A percentile compares a stretch with the other conserved stretches of the same genome.
Conservation (phyloP, 2,797 vertebrate genomes). For the Sebastes reedi region DNA sequence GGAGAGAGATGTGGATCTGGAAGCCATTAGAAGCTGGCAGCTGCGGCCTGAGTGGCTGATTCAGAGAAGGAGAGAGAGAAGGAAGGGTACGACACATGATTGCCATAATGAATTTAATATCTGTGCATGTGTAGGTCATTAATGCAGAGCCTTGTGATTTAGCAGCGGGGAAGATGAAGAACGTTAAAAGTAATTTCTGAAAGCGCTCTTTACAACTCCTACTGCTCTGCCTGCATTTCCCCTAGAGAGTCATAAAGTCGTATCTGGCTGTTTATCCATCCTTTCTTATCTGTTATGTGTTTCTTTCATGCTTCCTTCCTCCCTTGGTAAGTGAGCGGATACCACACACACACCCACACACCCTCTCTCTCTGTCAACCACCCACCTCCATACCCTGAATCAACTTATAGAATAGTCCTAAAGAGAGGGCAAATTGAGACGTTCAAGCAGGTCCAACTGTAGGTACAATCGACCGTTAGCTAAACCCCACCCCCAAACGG, state of each 20-base stretch:
- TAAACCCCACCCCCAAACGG: neutral
- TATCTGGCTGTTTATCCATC: constrained; percentile 48
- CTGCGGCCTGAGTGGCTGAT: constrained; percentile 71
- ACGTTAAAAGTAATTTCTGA: constrained; percentile 39
- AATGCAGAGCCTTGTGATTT: constrained; percentile 64
- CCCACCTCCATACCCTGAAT: neutral
- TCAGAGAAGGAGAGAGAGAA: constrained; percentile 61
- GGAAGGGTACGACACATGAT: constrained; percentile 60
- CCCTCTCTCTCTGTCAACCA: neutral
- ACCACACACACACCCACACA: neutral
- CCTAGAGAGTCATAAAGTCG: constrained; percentile 14
- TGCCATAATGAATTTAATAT: constrained; percentile 76
- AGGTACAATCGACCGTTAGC: neutral
- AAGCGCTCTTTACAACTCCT: constrained; percentile 30
- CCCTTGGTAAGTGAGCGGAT: constrained; percentile 27
- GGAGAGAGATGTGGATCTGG: constrained; percentile 70
- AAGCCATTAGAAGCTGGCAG: constrained; percentile 77
- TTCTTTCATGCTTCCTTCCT: constrained; percentile 58
- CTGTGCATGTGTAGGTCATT: constrained; percentile 68
- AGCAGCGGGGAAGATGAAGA: constrained; percentile 59
- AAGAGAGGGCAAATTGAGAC: neutral
- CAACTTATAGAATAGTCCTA: neutral
- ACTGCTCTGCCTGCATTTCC: constrained; percentile 41
- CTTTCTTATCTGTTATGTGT: constrained; percentile 39
- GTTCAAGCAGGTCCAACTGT: neutral